Evolutionary conservation across 2,797 vertebrate genomes (phyloP).

Genomic region (Tokudaia muenninki): DNA sequence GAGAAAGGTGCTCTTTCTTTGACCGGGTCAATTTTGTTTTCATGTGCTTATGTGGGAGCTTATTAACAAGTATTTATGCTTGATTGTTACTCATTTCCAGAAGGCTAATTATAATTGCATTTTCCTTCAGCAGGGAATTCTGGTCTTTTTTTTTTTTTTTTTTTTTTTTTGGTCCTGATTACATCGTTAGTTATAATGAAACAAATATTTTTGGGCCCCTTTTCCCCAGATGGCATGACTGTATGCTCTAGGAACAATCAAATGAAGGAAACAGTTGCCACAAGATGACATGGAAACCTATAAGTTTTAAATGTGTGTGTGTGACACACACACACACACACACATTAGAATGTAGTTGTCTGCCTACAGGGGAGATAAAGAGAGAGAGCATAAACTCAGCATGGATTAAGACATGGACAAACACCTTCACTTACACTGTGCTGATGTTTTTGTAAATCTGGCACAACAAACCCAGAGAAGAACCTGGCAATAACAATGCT

Average conservation of each 20-base stretch:
- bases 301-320: background rate
- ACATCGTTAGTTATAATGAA: background rate
- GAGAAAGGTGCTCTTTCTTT: background rate
- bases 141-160: background rate
- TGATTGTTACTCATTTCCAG: conserved; percentile 41
- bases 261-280: background rate
- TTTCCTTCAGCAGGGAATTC: conserved; percentile 62
- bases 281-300: background rate
- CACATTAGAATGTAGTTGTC: background rate
- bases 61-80: conserved; percentile 37
- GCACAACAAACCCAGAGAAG: background rate
- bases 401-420: background rate
- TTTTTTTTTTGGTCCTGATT: background rate
- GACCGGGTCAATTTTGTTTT: conserved; percentile 13
- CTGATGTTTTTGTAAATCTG: background rate
- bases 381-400: background rate
- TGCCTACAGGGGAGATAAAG: background rate
- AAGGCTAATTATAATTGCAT: conserved; percentile 25
- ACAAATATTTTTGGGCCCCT: conserved; percentile 22
- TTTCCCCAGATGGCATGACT: background rate
- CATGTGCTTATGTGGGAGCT: background rate
- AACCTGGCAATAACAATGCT: background rate
- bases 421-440: background rate
- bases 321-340: no score
- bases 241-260: conserved; percentile 40